Percentiles rank a stretch among this genome's conserved stretches.
Evolutionary conservation across 1,140 invertebrate genomes (phyloP).

Genomic region (Lineus longissimus): DNA sequence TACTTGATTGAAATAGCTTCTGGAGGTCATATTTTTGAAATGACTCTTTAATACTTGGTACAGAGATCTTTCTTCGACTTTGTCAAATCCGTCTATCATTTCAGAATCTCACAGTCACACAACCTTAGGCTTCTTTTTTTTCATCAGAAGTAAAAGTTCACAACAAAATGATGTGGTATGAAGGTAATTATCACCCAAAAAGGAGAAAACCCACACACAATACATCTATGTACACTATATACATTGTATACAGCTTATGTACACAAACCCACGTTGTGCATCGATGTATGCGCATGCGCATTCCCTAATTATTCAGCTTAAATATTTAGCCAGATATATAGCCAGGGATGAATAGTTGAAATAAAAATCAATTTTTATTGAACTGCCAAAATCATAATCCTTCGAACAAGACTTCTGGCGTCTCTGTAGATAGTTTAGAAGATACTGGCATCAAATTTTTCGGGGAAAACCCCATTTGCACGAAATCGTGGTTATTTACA

Average conservation of each 20-base stretch:
- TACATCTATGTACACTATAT: no score
- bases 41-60: no score
- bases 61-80: no score
- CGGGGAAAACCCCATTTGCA: slow-evolving; percentile 24
- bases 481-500: slow-evolving; percentile 15
- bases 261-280: slow-evolving; percentile 20
- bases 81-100: no score
- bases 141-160: no score
- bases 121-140: no score
- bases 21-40: no score
- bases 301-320: neutral
- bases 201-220: no score
- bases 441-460: neutral
- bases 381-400: neutral
- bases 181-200: no score
- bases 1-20: no score
- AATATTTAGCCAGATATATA: slow-evolving; percentile 35
- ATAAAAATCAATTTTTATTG: slow-evolving; percentile 12
- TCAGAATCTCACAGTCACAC: no score
- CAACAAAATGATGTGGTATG: no score
- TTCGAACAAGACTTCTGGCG: neutral
- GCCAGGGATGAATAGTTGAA: slow-evolving; percentile 19
- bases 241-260: slow-evolving; percentile 8
- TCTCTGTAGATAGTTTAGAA: neutral
- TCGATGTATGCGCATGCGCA: slow-evolving; percentile 30